Percentiles rank a stretch among this genome's conserved stretches.
Conservation (phyloP, 1,140 invertebrate species). For the Calycopis cecrops region DNA sequence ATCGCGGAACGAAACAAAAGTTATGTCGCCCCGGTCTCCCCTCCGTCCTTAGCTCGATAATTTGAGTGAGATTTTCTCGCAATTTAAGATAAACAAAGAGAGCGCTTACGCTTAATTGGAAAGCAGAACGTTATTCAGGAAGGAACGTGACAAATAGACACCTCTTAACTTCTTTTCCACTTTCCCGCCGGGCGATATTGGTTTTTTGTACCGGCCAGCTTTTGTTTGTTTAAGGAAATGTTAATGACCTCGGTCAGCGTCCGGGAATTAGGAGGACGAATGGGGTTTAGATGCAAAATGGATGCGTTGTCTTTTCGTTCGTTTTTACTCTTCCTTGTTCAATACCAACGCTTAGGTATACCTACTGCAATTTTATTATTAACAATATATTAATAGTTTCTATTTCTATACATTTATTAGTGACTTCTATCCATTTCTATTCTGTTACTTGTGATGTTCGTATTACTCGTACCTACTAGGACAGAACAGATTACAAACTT, state of each 20-base stretch:
- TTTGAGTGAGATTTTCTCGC: constrained; percentile 75
- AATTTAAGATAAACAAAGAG: constrained; percentile 75
- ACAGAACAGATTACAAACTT: no score
- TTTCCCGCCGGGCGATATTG: constrained; percentile 65
- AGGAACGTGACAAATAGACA: constrained; percentile 74
- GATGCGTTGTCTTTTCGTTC: no score
- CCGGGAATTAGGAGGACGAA: constrained; percentile 9
- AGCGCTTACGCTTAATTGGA: constrained; percentile 74
- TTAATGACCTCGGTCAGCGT: constrained; percentile 41
- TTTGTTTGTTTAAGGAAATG: constrained; percentile 64
- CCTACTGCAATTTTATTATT: no score
- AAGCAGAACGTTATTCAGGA: constrained; percentile 71
- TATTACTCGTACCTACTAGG: no score
- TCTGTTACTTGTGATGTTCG: no score
- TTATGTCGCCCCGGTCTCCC: constrained; percentile 63
- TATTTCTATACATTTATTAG: no score
- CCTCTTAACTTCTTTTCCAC: constrained; percentile 74
- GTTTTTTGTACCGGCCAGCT: constrained; percentile 56
- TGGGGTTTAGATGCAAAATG: constrained; percentile 2
- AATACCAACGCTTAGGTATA: neutral
- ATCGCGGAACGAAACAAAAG: constrained; percentile 62
- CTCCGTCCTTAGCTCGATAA: constrained; percentile 68
- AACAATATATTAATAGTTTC: no score
- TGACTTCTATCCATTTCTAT: no score
- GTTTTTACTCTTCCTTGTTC: neutral